Evolutionary conservation across 1,140 invertebrate species (phyloP), one percentile per base, ranked within the genome.

Genomic region (Gonioctena quinquepunctata): DNA sequence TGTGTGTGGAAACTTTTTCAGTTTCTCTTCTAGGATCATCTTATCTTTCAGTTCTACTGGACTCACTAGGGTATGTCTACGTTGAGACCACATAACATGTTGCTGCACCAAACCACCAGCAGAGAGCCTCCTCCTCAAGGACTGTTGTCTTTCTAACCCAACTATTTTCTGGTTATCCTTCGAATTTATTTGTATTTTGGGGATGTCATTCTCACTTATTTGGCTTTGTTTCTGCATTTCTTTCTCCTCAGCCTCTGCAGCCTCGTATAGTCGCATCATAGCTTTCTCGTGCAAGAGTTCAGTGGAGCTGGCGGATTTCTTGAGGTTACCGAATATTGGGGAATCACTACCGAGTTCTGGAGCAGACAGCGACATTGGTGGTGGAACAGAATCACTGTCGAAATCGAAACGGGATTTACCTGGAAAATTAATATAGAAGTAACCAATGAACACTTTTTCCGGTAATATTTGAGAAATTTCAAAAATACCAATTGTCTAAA

Each of bases 271-370:
- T 21, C 92, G 84, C 8, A 90, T 90, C 90, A 94, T 93, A 2
- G 91, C 91, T 19, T 88, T 86, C 77, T 94, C 92, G 75, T 93
- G 92, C 1, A 95, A 83, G 5, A 94, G 83, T 78, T 94, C 93
- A 0, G 91, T 92, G 0, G 93, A 94, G 77, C 93, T 94, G 5
- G 93, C 90, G 0, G 92, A 92, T 70, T 90, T 87, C 6, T 91
- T 88, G 8, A 92, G 77, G 0, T 80, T 73, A 63, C 85, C 88
- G 73, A 90, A 88, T 57, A 86, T 79, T 63, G 81, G 82, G 13
- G 82, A 80, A 74, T 86, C 85, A 8, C 85, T 81, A 69, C 88
- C 87, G 50, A 94, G 79, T 79, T 94, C 92, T 0, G 93, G 93
- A 1, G 93, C 88, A 1, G 92, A 94, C 19, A 93, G 83, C 0